phyloP scores from a whole-genome alignment of 2,113 vertebrate species.

The Phoxinus phoxinus region DNA sequence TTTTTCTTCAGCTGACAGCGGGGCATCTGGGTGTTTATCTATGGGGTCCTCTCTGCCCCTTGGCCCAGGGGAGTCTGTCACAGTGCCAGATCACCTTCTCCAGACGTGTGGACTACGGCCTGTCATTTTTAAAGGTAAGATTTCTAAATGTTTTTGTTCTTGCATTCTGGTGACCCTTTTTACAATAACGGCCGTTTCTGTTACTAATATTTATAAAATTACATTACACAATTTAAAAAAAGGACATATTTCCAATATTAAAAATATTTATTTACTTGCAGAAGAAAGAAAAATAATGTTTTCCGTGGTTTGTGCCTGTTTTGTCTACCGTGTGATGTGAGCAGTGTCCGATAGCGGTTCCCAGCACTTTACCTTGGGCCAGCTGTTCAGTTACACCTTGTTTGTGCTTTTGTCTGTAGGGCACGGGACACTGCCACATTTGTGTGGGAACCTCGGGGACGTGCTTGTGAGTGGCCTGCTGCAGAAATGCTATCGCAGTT shows the following conservation, averaged over 20 bases:
- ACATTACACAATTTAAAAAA: neutral
- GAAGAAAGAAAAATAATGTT: neutral
- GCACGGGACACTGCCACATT: slow-evolving; percentile 90
- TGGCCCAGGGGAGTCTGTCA: slow-evolving; percentile 81
- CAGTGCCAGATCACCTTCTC: slow-evolving; percentile 89
- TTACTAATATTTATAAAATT: neutral
- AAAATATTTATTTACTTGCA: neutral
- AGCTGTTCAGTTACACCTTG: neutral
- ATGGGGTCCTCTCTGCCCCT: slow-evolving; percentile 75
- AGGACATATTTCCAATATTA: neutral
- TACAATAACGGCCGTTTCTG: neutral
- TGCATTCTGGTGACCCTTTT: neutral
- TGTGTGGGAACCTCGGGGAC: slow-evolving; percentile 89
- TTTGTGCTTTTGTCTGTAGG: slow-evolving; percentile 72
- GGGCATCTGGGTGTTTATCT: slow-evolving; percentile 71
- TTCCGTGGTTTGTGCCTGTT: neutral
- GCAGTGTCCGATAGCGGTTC: neutral
- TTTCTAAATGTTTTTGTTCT: neutral
- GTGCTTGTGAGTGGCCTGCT: slow-evolving; percentile 89
- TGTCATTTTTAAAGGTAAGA: slow-evolving; percentile 93
- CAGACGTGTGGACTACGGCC: slow-evolving; percentile 91
- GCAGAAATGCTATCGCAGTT: slow-evolving; percentile 90
- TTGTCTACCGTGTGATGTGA: slow-evolving; percentile 22
- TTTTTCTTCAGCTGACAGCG: slow-evolving; percentile 70
- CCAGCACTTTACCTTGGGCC: neutral